phyloP scores from a whole-genome alignment of 2,113 vertebrate genomes.

The Petaurus breviceps region DNA sequence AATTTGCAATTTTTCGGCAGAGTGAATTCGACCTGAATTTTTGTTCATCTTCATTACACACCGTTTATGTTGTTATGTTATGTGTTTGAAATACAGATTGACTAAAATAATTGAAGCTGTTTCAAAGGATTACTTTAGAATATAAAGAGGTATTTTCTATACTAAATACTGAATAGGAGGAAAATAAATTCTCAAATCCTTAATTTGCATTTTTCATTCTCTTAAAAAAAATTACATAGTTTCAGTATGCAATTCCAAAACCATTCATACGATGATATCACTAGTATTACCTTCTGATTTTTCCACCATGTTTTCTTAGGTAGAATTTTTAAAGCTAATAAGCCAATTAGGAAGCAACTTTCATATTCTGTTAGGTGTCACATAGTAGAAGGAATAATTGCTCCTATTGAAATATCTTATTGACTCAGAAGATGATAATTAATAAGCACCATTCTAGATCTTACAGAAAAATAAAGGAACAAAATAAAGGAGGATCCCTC shows the following conservation, averaged over 20 bases:
- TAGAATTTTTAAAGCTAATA: slow-evolving; percentile 28
- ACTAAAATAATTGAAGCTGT: slow-evolving; percentile 43
- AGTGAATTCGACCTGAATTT: slow-evolving; percentile 51
- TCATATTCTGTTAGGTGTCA: slow-evolving; percentile 28
- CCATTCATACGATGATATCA: slow-evolving; percentile 26
- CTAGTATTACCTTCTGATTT: background rate
- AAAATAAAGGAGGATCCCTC: slow-evolving; percentile 6
- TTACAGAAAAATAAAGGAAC: background rate
- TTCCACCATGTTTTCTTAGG: slow-evolving; percentile 21
- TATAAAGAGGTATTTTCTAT: slow-evolving; percentile 33
- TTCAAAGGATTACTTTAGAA: slow-evolving; percentile 49
- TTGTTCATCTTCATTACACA: slow-evolving; percentile 49
- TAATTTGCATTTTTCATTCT: slow-evolving; percentile 44
- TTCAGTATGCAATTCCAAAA: background rate
- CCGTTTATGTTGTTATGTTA: slow-evolving; percentile 40
- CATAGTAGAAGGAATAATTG: slow-evolving; percentile 10
- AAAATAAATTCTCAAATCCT: slow-evolving; percentile 45
- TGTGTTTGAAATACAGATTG: slow-evolving; percentile 57
- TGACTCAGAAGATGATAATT: background rate
- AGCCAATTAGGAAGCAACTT: slow-evolving; percentile 37
- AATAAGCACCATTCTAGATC: background rate
- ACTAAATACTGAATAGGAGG: background rate
- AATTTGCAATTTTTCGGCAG: slow-evolving; percentile 64
- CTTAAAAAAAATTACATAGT: slow-evolving; percentile 4
- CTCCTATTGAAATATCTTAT: slow-evolving; percentile 26